A percentile compares a stretch with the other conserved stretches of the same genome.
Evolutionary conservation across 1,140 invertebrate genomes (phyloP).

Genomic region (Drosophila nigromelanica): DNA sequence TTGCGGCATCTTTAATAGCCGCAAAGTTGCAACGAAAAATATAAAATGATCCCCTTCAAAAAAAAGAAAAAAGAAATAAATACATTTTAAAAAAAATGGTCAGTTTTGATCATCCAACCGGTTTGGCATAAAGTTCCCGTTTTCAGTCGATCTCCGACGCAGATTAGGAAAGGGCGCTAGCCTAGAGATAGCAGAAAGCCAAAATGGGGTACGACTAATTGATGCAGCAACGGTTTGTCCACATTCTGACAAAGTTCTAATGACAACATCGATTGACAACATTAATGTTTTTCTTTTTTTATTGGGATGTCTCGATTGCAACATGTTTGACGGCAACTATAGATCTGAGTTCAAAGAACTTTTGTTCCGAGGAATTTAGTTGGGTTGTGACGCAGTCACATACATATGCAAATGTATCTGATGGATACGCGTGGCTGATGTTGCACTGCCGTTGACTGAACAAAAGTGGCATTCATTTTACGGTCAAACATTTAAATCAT

Average conservation of each 20-base stretch:
- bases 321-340: slow-evolving; percentile 6
- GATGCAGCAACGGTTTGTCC: slow-evolving; percentile 40
- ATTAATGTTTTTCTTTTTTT: background rate
- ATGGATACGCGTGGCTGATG: slow-evolving; percentile 69
- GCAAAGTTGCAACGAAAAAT: slow-evolving; percentile 39
- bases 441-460: slow-evolving; percentile 14
- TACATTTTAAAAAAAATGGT: background rate
- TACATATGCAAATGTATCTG: slow-evolving; percentile 74
- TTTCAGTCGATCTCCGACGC: slow-evolving; percentile 13
- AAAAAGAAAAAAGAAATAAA: background rate
- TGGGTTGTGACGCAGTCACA: background rate
- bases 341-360: slow-evolving; percentile 71
- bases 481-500: slow-evolving; percentile 48
- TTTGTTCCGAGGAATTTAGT: slow-evolving; percentile 26
- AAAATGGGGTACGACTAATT: slow-evolving; percentile 9
- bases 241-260: slow-evolving; percentile 17
- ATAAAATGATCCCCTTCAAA: slow-evolving; percentile 25
- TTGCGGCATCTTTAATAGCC: slow-evolving; percentile 49
- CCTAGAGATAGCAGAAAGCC: slow-evolving; percentile 1
- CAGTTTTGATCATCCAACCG: slow-evolving; percentile 42
- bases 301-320: slow-evolving; percentile 25
- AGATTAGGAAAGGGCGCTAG: slow-evolving; percentile 30
- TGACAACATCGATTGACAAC: background rate
- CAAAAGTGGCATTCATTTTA: slow-evolving; percentile 48
- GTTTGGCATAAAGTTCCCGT: slow-evolving; percentile 38